Percentiles rank a stretch among this genome's conserved stretches.
Conservation (phyloP, 1,140 invertebrate species). For the Neelides sp. region DNA sequence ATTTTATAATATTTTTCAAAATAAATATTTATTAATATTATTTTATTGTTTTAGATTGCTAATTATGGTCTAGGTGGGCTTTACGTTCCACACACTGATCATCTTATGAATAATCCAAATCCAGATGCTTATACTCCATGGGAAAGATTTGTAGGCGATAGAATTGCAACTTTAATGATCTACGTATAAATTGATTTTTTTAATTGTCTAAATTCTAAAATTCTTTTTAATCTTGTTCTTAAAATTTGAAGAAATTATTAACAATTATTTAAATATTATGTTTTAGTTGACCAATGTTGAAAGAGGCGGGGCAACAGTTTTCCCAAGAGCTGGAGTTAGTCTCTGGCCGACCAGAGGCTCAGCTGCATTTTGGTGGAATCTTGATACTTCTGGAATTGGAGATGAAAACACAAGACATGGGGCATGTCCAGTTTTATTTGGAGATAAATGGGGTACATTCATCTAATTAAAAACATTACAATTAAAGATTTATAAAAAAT, state of each 20-base stretch:
- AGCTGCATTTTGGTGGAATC: slow-evolving; percentile 43
- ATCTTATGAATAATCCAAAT: slow-evolving; percentile 35
- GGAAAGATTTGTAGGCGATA: slow-evolving; percentile 39
- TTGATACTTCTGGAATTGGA: slow-evolving; percentile 37
- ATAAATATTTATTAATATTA: too few relatives aligned
- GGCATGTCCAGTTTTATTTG: slow-evolving; percentile 41
- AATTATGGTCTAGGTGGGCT: slow-evolving; percentile 54
- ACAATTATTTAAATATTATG: background rate
- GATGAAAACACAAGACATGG: slow-evolving; percentile 40
- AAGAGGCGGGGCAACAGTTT: slow-evolving; percentile 39
- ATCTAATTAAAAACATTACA: background rate
- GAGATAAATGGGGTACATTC: slow-evolving; percentile 41
- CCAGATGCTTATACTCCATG: slow-evolving; percentile 33
- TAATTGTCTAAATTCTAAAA: background rate
- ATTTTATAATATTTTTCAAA: background rate
- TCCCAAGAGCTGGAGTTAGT: slow-evolving; percentile 36
- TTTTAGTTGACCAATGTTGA: slow-evolving; percentile 37
- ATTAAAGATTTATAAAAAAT: slow-evolving; percentile 8
- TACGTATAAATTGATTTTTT: slow-evolving; percentile 40
- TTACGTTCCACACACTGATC: slow-evolving; percentile 53
- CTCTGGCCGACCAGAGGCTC: slow-evolving; percentile 36
- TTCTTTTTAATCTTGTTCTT: slow-evolving; percentile 9
- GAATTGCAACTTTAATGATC: slow-evolving; percentile 45
- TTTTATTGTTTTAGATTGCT: slow-evolving; percentile 38
- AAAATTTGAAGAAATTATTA: slow-evolving; percentile 2